Base-by-base conservation (phyloP, 2,797 vertebrate genomes). In the Enoplosus armatus region DNA sequence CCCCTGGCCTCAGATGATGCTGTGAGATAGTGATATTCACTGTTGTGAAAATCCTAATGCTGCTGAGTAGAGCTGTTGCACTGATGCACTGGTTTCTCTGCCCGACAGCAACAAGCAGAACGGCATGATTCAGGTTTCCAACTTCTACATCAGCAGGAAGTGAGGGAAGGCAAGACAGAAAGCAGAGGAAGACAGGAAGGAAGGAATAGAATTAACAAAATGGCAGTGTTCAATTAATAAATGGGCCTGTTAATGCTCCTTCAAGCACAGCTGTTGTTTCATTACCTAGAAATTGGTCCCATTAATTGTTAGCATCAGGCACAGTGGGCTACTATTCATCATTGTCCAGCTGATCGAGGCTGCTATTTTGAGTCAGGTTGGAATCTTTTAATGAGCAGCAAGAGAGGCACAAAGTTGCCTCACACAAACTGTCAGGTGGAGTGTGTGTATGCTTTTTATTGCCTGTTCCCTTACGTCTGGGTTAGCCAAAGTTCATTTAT, bases 401-500 rank as follows among this genome's bases (percentile, higher is more conserved):
- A 60, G 60, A 87, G 64, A 75, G 50, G 59, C 84, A 85, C 85
- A 88, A 87, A 88, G 76, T 72, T 50, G 73, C 65, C 54, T 56
- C 66, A 35, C 69, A 84, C 72, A 87, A 72, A 75, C 75, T 78
- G 77, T 88, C 87, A 90, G 83, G 55, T 84, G 65, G 50, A 67
- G 68, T 68, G 63, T 83, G 65, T 63, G 27, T 56, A 45, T 72
- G 62, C 63, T 54, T 84, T 87, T 78, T 73, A 79, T 64, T 78
- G 75, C 73, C 47, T 27, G 33, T 66, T 89, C 79, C 68, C 41
- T 70, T 75, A 55, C 75, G 80, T 79, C 69, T 74, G 3, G 33
- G 67, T 79, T 79, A 73, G 72, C 69, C 60, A 75, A 63, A 82
- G 77, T 91, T 85, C 68, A 86, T 92, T 90, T 75, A 86, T 92